phyloP scores from a whole-genome alignment of 2,888 invertebrate species.

The Papilio elwesi region DNA sequence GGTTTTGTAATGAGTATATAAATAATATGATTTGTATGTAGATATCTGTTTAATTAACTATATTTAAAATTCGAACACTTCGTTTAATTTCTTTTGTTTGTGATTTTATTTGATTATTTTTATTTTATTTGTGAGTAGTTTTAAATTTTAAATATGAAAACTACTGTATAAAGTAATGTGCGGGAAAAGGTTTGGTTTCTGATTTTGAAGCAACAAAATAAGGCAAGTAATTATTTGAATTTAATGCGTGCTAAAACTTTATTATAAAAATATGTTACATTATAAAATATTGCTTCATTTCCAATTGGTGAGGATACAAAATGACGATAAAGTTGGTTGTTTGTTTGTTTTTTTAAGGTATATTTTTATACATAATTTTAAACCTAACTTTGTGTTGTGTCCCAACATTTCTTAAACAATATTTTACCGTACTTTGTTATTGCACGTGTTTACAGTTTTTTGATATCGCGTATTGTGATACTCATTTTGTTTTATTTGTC shows the following conservation, averaged over 20 bases:
- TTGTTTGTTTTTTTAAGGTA: too few relatives aligned
- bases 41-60: constrained; percentile 10
- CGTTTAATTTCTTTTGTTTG: constrained; percentile 23
- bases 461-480: constrained; percentile 21
- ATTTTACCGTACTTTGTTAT: background rate
- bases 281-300: too few relatives aligned
- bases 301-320: background rate
- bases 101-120: constrained; percentile 10
- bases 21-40: background rate
- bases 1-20: constrained; percentile 2
- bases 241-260: background rate
- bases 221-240: constrained; percentile 15
- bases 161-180: background rate
- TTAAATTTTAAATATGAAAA: background rate
- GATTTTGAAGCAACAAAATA: constrained; percentile 3
- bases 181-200: constrained; percentile 5
- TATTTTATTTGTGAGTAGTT: constrained; percentile 10
- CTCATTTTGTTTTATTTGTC: constrained; percentile 25
- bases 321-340: background rate
- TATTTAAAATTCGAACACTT: background rate
- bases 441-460: background rate
- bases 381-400: background rate
- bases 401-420: background rate
- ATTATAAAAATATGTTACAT: too few relatives aligned
- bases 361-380: too few relatives aligned